Evolutionary conservation across 2,888 invertebrate genomes (phyloP), one percentile per base, ranked within the genome.

Genomic region (Plagodis pulveraria): DNA sequence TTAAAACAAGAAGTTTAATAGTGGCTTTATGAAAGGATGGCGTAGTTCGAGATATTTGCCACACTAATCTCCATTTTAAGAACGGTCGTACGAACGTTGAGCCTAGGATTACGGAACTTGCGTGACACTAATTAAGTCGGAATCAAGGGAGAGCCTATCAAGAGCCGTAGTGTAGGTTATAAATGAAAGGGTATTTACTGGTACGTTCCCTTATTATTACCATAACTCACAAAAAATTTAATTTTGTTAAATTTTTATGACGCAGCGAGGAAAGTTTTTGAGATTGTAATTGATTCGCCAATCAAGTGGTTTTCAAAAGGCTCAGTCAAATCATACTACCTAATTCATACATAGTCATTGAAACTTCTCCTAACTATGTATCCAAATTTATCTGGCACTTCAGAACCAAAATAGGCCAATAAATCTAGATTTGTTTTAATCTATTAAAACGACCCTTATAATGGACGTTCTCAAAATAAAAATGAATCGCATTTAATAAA

Each of bases 101-200:
- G 89, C 91, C 91, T 88, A 81, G 91, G 91, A 92, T 92, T 92
- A 92, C 78, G 86, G 89, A 90, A 90, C 91, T 91, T 91, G 91
- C 91, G 91, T 92, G 91, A 90, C 89, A 90, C 91, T 91, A 91
- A 92, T 92, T 91, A 91, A 91, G 90, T 89, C 81, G 91, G 92
- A 86, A 91, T 91, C 91, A 91, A 86, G 89, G 85, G 81, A 87
- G 81, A 87, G 86, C 88, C 88, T 88, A 91, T 91, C 90, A 91
- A 86, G 88, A 87, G 86, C 86, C 91, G 80, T 84, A 84, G 78
- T 83, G 84, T 80, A 85, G 88, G 90, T 90, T 89, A 91, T 90
- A 91, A 91, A 91, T 89, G 91, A 89, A 90, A 87, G 88, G 89
- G 89, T 89, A 88, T 89, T 88, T 40, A 40, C 40, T 5, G 10